A percentile compares a stretch with the other conserved stretches of the same genome.
These are phyloP conservation scores for Antechinus flavipes DNA, from an alignment of 2,113 vertebrate species.

Conservation along the genomic window DNA sequence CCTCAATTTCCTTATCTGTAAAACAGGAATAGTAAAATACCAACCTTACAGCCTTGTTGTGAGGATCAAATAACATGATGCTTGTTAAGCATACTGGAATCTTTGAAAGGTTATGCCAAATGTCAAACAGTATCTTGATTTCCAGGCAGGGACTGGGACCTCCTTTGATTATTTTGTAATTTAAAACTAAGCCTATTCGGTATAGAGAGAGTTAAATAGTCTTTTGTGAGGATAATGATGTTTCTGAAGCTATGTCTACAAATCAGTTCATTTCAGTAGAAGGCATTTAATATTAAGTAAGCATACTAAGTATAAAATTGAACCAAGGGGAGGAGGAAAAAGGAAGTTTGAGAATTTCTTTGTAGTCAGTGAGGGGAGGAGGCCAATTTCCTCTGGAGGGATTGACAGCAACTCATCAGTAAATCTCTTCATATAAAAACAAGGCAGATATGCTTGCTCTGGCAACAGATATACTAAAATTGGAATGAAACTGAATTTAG, in stretches of 20 bases:
- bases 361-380: not conserved
- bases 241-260: not conserved
- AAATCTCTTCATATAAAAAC: not conserved
- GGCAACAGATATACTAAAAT: not conserved
- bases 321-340: not conserved
- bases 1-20: not conserved
- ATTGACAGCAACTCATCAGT: not conserved
- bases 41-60: not conserved
- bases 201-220: not conserved
- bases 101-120: not conserved
- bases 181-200: not conserved
- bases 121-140: not conserved
- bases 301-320: not conserved
- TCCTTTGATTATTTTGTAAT: not conserved
- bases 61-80: not conserved
- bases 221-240: not conserved
- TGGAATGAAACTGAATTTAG: not conserved
- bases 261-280: slow-evolving; percentile 8
- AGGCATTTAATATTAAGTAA: slow-evolving; percentile 6
- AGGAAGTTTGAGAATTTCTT: not conserved
- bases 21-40: not conserved
- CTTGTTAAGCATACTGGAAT: not conserved
- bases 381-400: not conserved
- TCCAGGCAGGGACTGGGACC: not conserved
- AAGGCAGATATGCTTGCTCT: not conserved